Evolutionary conservation across 2,113 vertebrate species (phyloP).

Genomic region (Galbula dea): DNA sequence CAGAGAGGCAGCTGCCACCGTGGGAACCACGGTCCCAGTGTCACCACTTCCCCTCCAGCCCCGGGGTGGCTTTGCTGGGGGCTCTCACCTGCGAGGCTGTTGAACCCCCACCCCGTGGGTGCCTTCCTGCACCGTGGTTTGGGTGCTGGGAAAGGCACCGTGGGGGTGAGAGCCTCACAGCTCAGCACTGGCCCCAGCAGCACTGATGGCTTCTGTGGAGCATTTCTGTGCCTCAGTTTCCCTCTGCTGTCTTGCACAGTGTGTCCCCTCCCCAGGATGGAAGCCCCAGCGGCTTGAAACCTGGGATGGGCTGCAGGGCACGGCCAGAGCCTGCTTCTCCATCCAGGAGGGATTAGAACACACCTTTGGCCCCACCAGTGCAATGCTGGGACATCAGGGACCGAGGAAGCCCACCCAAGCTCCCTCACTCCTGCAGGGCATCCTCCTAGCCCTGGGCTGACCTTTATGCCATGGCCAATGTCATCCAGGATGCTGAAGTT

Average conservation of each 20-base stretch:
- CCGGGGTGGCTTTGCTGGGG: background rate
- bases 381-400: rapidly evolving
- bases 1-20: background rate
- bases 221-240: background rate
- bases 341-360: background rate
- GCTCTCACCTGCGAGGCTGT: background rate
- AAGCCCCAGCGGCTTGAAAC: background rate
- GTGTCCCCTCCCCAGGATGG: background rate
- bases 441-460: background rate
- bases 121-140: background rate
- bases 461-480: slow-evolving; percentile 84
- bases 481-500: slow-evolving; percentile 80
- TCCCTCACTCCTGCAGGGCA: background rate
- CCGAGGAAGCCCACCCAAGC: rapidly evolving
- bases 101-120: rapidly evolving
- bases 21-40: background rate
- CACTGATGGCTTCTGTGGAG: background rate
- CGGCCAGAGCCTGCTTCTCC: rapidly evolving
- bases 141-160: background rate
- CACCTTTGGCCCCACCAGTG: background rate
- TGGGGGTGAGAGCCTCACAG: rapidly evolving
- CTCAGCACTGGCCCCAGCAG: background rate
- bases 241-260: background rate
- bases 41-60: background rate
- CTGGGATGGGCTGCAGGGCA: background rate